Percentiles rank a stretch among this genome's conserved stretches.
These are phyloP conservation scores for Scaptomyza graminum DNA, from an alignment of 1,140 invertebrate genomes.

Conservation along the genomic window DNA sequence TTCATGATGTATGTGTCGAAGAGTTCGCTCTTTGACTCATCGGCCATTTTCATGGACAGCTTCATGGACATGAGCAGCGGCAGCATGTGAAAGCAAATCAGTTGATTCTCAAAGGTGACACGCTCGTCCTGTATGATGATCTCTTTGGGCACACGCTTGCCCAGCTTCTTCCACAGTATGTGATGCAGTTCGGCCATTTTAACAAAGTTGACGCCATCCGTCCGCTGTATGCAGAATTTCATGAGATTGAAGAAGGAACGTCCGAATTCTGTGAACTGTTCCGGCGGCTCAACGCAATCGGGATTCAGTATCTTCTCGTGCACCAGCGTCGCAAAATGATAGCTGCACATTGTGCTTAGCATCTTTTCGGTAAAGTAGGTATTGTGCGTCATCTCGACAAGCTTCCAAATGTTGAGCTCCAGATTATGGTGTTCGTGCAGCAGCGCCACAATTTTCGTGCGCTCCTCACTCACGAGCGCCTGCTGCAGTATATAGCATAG, in stretches of 20 bases:
- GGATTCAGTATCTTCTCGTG: slow-evolving; percentile 69
- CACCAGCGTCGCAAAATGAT: slow-evolving; percentile 65
- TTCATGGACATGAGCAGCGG: slow-evolving; percentile 85
- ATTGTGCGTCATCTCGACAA: slow-evolving; percentile 74
- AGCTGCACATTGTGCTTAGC: slow-evolving; percentile 56
- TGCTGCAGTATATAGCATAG: slow-evolving; percentile 80
- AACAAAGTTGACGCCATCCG: slow-evolving; percentile 68
- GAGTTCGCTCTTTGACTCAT: slow-evolving; percentile 83
- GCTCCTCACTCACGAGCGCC: slow-evolving; percentile 69
- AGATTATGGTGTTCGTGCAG: slow-evolving; percentile 66
- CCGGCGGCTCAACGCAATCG: slow-evolving; percentile 48
- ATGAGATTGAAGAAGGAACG: slow-evolving; percentile 84
- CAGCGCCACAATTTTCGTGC: slow-evolving; percentile 61
- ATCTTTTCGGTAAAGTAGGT: slow-evolving; percentile 65
- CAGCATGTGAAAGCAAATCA: slow-evolving; percentile 86
- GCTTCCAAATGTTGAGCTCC: slow-evolving; percentile 76
- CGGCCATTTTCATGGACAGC: slow-evolving; percentile 62
- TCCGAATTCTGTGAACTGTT: slow-evolving; percentile 77
- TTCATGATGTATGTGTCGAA: slow-evolving; percentile 87
- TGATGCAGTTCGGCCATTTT: slow-evolving; percentile 82
- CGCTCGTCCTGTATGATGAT: slow-evolving; percentile 79
- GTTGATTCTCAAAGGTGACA: slow-evolving; percentile 85
- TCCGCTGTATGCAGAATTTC: slow-evolving; percentile 84
- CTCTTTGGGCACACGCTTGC: slow-evolving; percentile 64
- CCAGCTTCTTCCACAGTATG: slow-evolving; percentile 78